Evolutionary conservation across 2,888 invertebrate species (phyloP), one percentile per base, ranked within the genome.

Genomic region (Tethea ocularis): DNA sequence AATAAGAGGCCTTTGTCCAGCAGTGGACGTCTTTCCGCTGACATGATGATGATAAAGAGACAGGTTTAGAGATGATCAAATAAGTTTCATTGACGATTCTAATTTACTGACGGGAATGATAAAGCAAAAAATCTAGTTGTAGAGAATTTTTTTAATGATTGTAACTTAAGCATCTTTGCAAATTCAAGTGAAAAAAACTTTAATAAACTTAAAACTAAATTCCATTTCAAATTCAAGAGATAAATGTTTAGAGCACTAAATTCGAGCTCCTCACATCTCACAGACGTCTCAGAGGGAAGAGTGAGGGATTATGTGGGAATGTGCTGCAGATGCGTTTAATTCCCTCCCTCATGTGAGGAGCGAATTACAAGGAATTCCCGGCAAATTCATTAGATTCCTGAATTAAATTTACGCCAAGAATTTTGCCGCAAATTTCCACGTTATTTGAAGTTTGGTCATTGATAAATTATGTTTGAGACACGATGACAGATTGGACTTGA

Each of bases 291-390:
- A 20, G 20, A 20, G 17, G 41, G 36, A 2, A 20, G 46, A 46
- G 46, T 20, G 46, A 46, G 20, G 8, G 46, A 46, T 46, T 20
- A 46, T 46, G 46, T 20, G 20, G 46, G 46, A 46, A 46, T 46
- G n/a, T 20, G 46, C 20, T 46, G 46, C 46, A 46, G 46, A 46
- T 46, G 46, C 46, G 46, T 46, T 46, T 46, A 20, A 46, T 20
- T 20, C 46, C n/a, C 20, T 46, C 20, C 17, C 46, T 46, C 2
- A 46, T 20, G 46, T 46, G n/a, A n/a, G 20, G 17, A 46, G 41
- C 11, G 13, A 38, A 38, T 38, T n/a, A n/a, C 38, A 38, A 38
- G 38, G n/a, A 38, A 38, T 38, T 38, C 38, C 36, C n/a, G 6
- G 38, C 15, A 38, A 38, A 38, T 38, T 38, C 38, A 38, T 38